phyloP scores from a whole-genome alignment of 2,888 invertebrate genomes.

The Andrena dorsata region DNA sequence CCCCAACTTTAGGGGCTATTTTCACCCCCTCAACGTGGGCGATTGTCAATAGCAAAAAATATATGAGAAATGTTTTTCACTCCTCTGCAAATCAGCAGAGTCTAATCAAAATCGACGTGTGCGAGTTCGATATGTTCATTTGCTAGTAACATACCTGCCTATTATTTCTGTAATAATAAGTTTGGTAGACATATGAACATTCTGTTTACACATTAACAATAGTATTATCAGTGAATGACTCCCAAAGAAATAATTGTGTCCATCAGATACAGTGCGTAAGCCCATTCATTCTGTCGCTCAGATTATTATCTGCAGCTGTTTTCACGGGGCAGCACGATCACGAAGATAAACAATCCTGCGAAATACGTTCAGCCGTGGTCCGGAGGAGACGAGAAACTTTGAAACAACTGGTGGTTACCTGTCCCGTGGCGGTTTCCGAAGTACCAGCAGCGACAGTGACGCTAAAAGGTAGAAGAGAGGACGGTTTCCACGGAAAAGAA shows the following conservation, averaged over 20 bases:
- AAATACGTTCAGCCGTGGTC: constrained; percentile 8
- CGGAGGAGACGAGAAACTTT: constrained; percentile 5
- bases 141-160: neutral
- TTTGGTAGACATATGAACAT: too few species aligned
- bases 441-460: constrained; percentile 60
- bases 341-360: constrained; percentile 2
- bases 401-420: constrained; percentile 63
- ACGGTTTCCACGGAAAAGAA: constrained; percentile 68
- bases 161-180: neutral
- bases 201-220: too few species aligned
- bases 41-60: too few species aligned
- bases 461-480: constrained; percentile 56
- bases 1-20: too few species aligned
- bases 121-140: neutral
- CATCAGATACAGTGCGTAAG: too few species aligned
- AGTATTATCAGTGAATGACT: too few species aligned
- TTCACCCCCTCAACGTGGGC: too few species aligned
- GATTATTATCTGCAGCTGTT: neutral
- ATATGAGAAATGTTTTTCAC: too few species aligned
- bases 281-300: neutral
- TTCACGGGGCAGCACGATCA: neutral
- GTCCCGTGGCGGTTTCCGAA: constrained; percentile 52
- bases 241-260: too few species aligned
- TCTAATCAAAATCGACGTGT: neutral
- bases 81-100: neutral